Conservation (phyloP, 92 coral and sea anemone genomes). For the Palythoa caribaeorum region DNA sequence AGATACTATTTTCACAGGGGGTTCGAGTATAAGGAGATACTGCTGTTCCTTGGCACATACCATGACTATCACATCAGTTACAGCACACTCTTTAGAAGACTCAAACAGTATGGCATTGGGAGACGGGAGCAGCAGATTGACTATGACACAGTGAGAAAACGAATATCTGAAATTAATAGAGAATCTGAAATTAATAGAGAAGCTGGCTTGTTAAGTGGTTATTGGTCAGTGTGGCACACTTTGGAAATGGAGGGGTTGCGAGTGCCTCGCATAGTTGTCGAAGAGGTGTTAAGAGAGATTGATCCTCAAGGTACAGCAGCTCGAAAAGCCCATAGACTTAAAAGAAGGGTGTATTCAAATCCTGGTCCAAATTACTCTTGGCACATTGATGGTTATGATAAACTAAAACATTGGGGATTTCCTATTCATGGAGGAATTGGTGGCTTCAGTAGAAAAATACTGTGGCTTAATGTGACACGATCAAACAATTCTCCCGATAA, state of each 20-base stretch:
- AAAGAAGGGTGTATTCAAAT: constrained; percentile 59
- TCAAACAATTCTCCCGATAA: constrained; percentile 72
- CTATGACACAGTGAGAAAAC: constrained; percentile 56
- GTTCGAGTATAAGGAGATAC: constrained; percentile 65
- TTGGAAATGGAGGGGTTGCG: constrained; percentile 67
- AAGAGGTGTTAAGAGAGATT: constrained; percentile 69
- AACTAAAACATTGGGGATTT: constrained; percentile 65
- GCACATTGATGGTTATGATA: constrained; percentile 74
- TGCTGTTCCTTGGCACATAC: constrained; percentile 53
- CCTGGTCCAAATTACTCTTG: constrained; percentile 73
- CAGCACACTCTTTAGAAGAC: constrained; percentile 64
- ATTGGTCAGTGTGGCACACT: constrained; percentile 72
- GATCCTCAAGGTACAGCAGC: constrained; percentile 67
- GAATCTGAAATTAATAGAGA: constrained; percentile 63
- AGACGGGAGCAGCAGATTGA: constrained; percentile 50
- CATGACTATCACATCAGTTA: constrained; percentile 64
- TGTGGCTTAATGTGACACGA: constrained; percentile 62
- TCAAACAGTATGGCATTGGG: constrained; percentile 64
- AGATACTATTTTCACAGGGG: constrained; percentile 59
- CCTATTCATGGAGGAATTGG: constrained; percentile 69
- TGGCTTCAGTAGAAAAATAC: constrained; percentile 63
- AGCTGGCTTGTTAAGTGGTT: constrained; percentile 69
- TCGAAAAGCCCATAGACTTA: constrained; percentile 58
- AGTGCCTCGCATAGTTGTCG: constrained; percentile 69
- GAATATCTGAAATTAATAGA: constrained; percentile 57